Base-by-base conservation (phyloP, 2,888 invertebrate genomes). In the Metopia argyrocephala region DNA sequence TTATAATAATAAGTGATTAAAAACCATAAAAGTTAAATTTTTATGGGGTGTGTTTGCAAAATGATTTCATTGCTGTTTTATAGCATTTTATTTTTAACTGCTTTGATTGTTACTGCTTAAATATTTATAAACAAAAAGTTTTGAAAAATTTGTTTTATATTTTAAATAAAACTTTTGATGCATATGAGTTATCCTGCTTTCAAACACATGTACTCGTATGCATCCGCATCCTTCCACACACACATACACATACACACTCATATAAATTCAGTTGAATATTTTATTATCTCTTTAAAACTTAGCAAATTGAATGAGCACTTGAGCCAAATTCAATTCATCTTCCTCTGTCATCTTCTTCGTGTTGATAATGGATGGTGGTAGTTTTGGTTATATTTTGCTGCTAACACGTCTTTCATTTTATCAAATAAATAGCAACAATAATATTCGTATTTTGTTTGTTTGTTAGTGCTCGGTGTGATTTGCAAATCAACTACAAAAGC, bases 261-360 rank as follows among this genome's bases (percentile, higher is more conserved):
- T 38, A n/a, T n/a, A n/a, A n/a, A n/a, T n/a, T n/a, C n/a, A n/a
- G n/a, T 59, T 50, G 21, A 21, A 75, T 31, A 68, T 62, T 56
- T 54, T 52, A 56, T 61, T 71, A 54, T 69, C 52, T 23, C 48
- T 64, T 74, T 56, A 69, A 64, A 66, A 48, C 12, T 66, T n/a
- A 71, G n/a, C 52, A 76, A 80, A 71, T 80, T 76, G 62, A 76
- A 71, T 68, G 25, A 71, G 68, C 76, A 76, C 71, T 76, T 64
- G 76, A 9, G 62, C 25, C 3, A 50, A 21, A 62, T 23, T 25
- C 56, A 46, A 46, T 64, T 59, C 50, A 38, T 18, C 27, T 38
- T 20, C 52, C n/a, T 7, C 57, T 18, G 2, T 20, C 59, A 46
- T 61, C 15, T 5, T 6, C n/a, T 54, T n/a, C 18, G 38, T 27